Base-by-base conservation (phyloP, 2,797 vertebrate species). In the Ispidina picta region DNA sequence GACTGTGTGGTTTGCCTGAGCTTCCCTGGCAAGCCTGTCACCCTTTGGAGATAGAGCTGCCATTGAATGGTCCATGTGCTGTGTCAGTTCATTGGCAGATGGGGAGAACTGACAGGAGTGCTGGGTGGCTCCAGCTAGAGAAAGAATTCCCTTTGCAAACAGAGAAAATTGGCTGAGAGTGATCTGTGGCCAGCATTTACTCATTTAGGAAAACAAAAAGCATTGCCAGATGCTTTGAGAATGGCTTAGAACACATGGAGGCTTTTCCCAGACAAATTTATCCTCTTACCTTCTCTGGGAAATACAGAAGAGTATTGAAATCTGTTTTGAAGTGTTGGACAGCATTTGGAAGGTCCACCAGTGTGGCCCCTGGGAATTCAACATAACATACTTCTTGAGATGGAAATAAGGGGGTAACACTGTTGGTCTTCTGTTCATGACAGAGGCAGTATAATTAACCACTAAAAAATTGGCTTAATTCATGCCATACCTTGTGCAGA, bases 261-360 rank as follows among this genome's bases (percentile, higher is more conserved):
- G 39, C 5, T 90, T 90, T 96, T 91, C 80, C 76, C 88, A 92
- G 87, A 28, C 21, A 29, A 70, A 29, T 76, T 49, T 69, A 65
- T 33, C 28, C 91, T 71, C n/a, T 68, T 68, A 5, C 6, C 7
- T 64, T 83, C 33, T 79, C 63, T 89, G 51, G 35, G 41, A 84
- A 74, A 51, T 48, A 29, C 0, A 44, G 59, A 70, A 81, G 29
- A 56, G 49, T 35, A 43, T 7, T 73, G 65, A 69, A 76, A 65
- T 89, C 55, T 66, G 18, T 59, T 86, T 18, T 62, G 39, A 80
- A 89, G 37, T 2, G 16, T 25, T 63, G 60, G 21, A 64, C 17
- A 65, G 13, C 20, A n/a, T 52, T 94, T 93, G 62, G 52, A 23
- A 85, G 83, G 49, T 82, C 56, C 2, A 13, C 15, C 44, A 5